Evolutionary conservation across 2,888 invertebrate genomes (phyloP).

Genomic region (Brachynemurus nebulosus): DNA sequence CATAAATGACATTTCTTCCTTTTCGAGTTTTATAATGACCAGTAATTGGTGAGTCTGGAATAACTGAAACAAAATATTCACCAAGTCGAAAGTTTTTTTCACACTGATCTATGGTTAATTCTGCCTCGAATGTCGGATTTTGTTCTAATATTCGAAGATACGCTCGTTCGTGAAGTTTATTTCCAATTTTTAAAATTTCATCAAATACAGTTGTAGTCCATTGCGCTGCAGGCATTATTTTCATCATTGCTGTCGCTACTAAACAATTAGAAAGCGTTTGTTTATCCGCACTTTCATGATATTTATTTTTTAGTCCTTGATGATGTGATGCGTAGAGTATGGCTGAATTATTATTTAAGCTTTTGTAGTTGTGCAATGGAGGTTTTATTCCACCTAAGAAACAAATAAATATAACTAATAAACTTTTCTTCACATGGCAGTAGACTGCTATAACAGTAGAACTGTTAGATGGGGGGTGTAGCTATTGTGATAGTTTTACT

Average conservation of each 20-base stretch:
- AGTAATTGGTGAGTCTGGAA: constrained; percentile 5
- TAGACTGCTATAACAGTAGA: no score
- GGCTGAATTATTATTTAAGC: constrained; percentile 28
- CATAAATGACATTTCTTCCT: constrained; percentile 5
- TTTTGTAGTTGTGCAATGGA: constrained; percentile 30
- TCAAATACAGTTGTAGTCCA: constrained; percentile 27
- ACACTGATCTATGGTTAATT: background rate
- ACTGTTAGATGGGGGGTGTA: no score
- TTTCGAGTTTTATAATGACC: constrained; percentile 6
- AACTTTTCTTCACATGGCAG: no score
- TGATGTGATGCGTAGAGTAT: constrained; percentile 26
- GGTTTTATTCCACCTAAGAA: constrained; percentile 24
- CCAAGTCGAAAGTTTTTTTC: constrained; percentile 25
- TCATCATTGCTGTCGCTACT: constrained; percentile 25
- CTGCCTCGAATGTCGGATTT: background rate
- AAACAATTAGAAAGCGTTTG: constrained; percentile 29
- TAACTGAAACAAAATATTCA: constrained; percentile 24
- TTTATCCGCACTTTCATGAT: constrained; percentile 21
- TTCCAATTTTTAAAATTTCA: constrained; percentile 26
- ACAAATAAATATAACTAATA: constrained; percentile 5
- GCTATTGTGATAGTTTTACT: no score
- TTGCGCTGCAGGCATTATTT: constrained; percentile 22
- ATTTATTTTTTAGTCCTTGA: constrained; percentile 17
- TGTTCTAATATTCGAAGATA: background rate
- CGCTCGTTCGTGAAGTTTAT: constrained; percentile 22